These are phyloP conservation scores for Morinoia aosen DNA, from an alignment of 2,888 invertebrate species.

Conservation along the genomic window DNA sequence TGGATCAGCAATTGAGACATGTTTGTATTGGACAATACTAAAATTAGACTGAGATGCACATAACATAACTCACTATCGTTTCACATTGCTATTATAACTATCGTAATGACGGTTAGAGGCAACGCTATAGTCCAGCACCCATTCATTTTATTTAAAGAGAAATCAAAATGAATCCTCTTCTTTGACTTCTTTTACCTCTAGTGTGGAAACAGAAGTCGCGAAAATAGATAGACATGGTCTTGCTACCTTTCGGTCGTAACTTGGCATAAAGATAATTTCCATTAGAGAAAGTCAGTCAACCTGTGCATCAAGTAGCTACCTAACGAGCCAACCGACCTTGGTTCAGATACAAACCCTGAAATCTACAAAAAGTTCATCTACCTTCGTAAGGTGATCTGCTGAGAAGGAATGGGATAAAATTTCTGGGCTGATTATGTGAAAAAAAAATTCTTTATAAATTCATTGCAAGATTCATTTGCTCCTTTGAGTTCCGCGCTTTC, in stretches of 20 bases:
- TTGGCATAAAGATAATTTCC: background rate
- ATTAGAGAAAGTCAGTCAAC: background rate
- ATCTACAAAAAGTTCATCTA: background rate
- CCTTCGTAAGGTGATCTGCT: background rate
- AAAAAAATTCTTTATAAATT: background rate
- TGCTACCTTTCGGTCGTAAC: background rate
- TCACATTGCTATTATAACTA: too few relatives aligned
- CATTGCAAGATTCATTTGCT: background rate
- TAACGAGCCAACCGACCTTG: background rate
- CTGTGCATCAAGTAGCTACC: background rate
- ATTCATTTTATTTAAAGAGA: background rate
- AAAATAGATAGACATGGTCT: background rate
- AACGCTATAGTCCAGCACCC: background rate
- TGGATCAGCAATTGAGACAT: too few relatives aligned
- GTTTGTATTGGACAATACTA: too few relatives aligned
- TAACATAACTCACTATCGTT: too few relatives aligned
- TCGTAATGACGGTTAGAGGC: background rate
- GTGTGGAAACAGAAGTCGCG: background rate
- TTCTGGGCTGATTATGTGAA: background rate
- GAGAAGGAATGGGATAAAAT: too few relatives aligned
- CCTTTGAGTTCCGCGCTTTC: background rate
- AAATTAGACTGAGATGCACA: too few relatives aligned
- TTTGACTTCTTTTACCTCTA: background rate
- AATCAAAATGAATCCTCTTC: background rate
- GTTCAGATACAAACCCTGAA: background rate